phyloP scores from a whole-genome alignment of 2,888 invertebrate species.

The Anthoptus insignis region DNA sequence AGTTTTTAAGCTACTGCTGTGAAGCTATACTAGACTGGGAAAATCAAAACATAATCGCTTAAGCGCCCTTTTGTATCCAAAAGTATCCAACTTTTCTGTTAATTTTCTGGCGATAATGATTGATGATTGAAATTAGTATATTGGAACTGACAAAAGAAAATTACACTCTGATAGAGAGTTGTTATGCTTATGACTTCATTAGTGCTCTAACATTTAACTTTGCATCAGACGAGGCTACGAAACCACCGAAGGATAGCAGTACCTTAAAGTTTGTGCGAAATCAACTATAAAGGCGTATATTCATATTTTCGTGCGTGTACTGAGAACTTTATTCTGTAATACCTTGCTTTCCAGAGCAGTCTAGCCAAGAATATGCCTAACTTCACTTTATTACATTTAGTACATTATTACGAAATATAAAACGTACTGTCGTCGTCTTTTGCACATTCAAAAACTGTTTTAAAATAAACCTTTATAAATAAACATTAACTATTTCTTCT shows the following conservation, averaged over 20 bases:
- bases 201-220: constrained; percentile 3
- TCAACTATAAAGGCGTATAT: not conserved
- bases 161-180: not conserved
- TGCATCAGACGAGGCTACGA: not conserved
- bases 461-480: no score
- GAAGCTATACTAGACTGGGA: no score
- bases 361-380: constrained; percentile 1
- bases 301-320: no score
- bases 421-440: not conserved
- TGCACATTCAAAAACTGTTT: no score
- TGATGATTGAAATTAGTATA: constrained; percentile 3
- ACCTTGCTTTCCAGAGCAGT: no score
- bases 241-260: not conserved
- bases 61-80: no score
- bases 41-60: no score
- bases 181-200: constrained; percentile 6
- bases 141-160: constrained; percentile 1
- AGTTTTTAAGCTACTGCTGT: no score
- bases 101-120: not conserved
- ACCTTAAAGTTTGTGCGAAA: constrained; percentile 7
- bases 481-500: no score
- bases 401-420: not conserved
- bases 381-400: not conserved
- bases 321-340: no score
- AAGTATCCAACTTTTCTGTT: no score